Conservation (phyloP, 2,888 invertebrate genomes). For the Synergus japonicus region DNA sequence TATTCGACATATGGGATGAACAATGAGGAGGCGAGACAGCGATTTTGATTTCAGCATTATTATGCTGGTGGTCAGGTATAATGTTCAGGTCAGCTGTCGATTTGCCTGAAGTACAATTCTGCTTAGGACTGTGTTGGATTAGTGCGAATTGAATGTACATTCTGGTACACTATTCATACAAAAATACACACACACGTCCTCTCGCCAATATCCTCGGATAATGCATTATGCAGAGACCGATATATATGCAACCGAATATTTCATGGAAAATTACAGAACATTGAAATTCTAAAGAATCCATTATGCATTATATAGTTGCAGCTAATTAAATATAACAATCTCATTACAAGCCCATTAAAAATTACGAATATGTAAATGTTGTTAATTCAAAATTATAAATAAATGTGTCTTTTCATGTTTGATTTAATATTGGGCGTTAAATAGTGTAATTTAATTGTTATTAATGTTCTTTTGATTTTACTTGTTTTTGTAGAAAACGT, state of each 20-base stretch:
- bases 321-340: neutral
- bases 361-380: neutral
- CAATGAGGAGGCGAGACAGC: constrained; percentile 60
- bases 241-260: neutral
- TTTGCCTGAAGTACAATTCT: constrained; percentile 49
- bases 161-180: neutral
- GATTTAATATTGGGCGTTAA: too few relatives aligned
- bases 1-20: constrained; percentile 69
- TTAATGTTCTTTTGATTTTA: neutral
- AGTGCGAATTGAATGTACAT: neutral
- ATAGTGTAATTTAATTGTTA: neutral
- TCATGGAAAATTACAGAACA: neutral
- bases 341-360: neutral
- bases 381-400: neutral
- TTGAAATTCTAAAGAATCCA: neutral
- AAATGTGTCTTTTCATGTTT: neutral
- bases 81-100: constrained; percentile 62
- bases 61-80: constrained; percentile 63
- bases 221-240: neutral
- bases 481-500: neutral
- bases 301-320: neutral
- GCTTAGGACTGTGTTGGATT: constrained; percentile 4
- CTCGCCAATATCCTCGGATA: constrained; percentile 1
- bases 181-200: constrained; percentile 35
- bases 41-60: constrained; percentile 66